Evolutionary conservation across 2,888 invertebrate species (phyloP).

Genomic region (Empis stercorea): DNA sequence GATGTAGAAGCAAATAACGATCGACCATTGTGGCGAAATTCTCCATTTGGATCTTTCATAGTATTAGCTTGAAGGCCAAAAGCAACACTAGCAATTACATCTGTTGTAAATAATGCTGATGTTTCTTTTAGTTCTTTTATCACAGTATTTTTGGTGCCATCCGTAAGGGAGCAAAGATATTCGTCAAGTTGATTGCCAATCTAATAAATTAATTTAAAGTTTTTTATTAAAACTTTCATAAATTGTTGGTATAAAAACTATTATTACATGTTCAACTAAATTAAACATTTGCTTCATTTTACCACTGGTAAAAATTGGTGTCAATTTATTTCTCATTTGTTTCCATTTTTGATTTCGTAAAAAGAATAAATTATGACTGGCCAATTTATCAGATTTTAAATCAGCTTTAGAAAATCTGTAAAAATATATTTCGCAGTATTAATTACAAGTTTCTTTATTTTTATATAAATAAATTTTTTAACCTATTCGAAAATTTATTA

Average conservation of each 20-base stretch:
- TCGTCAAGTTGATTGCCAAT: slow-evolving; percentile 22
- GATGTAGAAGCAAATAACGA: slow-evolving; percentile 19
- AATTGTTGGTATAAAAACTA: too few species aligned
- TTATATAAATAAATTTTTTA: too few species aligned
- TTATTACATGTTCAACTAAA: slow-evolving; percentile 24
- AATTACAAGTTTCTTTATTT: neutral
- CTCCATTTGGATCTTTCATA: slow-evolving; percentile 24
- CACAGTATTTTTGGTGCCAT: neutral
- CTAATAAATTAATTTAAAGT: slow-evolving; percentile 15
- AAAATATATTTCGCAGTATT: too few species aligned
- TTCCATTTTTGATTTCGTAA: slow-evolving; percentile 37
- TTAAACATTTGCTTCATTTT: slow-evolving; percentile 34
- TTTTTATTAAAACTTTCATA: too few species aligned
- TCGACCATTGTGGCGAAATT: slow-evolving; percentile 24
- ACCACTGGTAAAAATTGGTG: slow-evolving; percentile 37
- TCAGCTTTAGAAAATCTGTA: too few species aligned
- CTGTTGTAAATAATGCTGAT: slow-evolving; percentile 26
- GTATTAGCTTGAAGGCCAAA: slow-evolving; percentile 29
- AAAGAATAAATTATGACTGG: slow-evolving; percentile 34
- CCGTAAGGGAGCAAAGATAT: slow-evolving; percentile 10
- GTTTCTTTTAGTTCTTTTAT: slow-evolving; percentile 25
- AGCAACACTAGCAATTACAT: slow-evolving; percentile 30
- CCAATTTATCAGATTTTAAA: slow-evolving; percentile 27
- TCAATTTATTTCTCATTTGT: slow-evolving; percentile 31
- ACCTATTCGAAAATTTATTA: slow-evolving; percentile 32